Conservation (phyloP, 1,140 invertebrate species). For the Lerema accius region DNA sequence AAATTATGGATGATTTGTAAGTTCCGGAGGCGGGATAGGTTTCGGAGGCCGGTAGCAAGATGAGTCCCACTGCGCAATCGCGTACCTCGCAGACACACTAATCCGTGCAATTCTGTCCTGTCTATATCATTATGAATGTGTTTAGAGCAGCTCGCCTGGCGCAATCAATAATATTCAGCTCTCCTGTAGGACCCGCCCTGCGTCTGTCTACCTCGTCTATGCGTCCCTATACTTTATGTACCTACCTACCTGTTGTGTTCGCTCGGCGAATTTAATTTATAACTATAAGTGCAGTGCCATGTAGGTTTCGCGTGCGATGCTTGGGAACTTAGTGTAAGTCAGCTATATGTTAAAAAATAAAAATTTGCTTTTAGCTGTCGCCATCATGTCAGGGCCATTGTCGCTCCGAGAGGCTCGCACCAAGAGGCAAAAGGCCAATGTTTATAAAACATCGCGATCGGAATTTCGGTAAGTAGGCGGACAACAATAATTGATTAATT, state of each 20-base stretch:
- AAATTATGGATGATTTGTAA: background rate
- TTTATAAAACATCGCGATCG: conserved; percentile 12
- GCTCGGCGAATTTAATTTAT: background rate
- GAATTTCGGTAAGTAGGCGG: conserved; percentile 15
- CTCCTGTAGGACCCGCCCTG: background rate
- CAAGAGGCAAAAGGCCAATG: conserved; percentile 15
- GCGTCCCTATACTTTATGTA: background rate
- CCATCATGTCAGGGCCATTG: conserved; percentile 14
- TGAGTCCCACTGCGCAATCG: conserved; percentile 1
- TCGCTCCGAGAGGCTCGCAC: conserved; percentile 8
- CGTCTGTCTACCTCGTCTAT: background rate
- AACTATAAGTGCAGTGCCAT: background rate
- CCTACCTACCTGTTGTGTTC: background rate
- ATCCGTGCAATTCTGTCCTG: background rate
- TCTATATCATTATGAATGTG: background rate
- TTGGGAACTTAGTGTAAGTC: no score
- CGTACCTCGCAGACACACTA: background rate
- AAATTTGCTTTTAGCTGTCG: conserved; percentile 5
- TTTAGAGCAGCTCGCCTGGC: background rate
- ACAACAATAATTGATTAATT: background rate
- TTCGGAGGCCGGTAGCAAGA: background rate
- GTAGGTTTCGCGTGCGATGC: no score
- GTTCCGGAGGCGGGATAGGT: background rate
- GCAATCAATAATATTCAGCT: conserved; percentile 4
- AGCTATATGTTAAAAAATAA: background rate